Percentiles rank a stretch among this genome's conserved stretches.
These are phyloP conservation scores for Dolichopus griseipennis DNA, from an alignment of 2,888 invertebrate genomes.

Conservation along the genomic window DNA sequence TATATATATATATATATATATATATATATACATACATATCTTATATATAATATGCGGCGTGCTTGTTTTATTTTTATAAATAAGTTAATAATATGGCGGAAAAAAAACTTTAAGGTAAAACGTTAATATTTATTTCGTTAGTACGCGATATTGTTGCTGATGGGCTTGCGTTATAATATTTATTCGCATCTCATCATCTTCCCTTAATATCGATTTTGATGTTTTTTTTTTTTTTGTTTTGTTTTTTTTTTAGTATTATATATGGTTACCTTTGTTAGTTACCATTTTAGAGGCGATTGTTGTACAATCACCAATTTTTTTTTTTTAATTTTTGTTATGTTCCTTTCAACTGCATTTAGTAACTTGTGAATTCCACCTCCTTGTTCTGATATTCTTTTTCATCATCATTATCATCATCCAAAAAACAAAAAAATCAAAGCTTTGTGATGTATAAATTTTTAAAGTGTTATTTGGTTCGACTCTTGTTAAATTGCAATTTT, in stretches of 20 bases:
- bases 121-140: conserved; percentile 2
- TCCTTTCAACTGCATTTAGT: background rate
- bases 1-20: no score
- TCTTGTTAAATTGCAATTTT: background rate
- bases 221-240: no score
- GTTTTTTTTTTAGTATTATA: background rate
- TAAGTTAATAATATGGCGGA: conserved; percentile 6
- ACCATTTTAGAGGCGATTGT: background rate
- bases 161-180: background rate
- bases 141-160: background rate
- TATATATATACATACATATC: no score
- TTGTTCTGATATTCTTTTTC: no score
- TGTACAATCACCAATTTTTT: background rate
- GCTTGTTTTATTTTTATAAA: conserved; percentile 3
- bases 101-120: background rate
- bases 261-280: background rate
- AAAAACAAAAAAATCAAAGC: no score
- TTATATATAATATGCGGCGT: no score
- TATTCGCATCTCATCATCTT: background rate
- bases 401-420: no score
- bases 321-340: background rate
- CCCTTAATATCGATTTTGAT: background rate
- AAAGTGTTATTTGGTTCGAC: background rate
- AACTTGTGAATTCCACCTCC: no score
- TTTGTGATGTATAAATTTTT: background rate